phyloP scores from a whole-genome alignment of 23 tunicate genomes.

The Oikopleura albicans region DNA sequence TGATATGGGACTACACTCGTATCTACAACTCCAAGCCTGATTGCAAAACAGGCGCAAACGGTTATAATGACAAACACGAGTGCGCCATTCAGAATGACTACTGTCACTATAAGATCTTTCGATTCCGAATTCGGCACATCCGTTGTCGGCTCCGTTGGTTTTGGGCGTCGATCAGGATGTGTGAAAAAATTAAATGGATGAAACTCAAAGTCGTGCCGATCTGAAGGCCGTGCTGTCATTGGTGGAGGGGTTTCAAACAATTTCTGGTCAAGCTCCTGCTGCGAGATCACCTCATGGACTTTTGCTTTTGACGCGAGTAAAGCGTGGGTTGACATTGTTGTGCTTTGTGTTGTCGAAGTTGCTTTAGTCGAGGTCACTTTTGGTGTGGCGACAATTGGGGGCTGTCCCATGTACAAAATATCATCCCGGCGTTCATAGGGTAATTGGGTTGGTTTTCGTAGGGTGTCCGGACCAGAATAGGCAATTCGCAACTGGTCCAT shows the following conservation, averaged over 20 bases:
- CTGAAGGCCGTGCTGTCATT: not conserved
- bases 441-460: not conserved
- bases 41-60: not conserved
- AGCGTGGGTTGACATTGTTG: not conserved
- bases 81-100: not conserved
- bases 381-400: not conserved
- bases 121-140: not conserved
- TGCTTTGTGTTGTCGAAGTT: not conserved
- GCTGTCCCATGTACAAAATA: constrained; percentile 12
- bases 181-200: not conserved
- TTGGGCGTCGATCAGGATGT: not conserved
- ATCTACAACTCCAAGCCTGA: too few relatives aligned
- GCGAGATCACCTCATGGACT: not conserved
- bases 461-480: not conserved
- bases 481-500: not conserved
- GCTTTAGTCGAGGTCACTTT: not conserved
- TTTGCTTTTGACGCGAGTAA: not conserved
- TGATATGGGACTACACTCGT: too few relatives aligned
- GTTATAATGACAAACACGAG: not conserved
- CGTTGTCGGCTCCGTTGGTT: not conserved
- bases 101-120: not conserved
- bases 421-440: constrained; percentile 5
- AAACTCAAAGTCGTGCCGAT: not conserved
- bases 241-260: not conserved
- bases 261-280: not conserved